Percentiles rank a stretch among this genome's conserved stretches.
These are phyloP conservation scores for Willowsia nigromaculata DNA, from an alignment of 2,888 invertebrate genomes.

Conservation along the genomic window DNA sequence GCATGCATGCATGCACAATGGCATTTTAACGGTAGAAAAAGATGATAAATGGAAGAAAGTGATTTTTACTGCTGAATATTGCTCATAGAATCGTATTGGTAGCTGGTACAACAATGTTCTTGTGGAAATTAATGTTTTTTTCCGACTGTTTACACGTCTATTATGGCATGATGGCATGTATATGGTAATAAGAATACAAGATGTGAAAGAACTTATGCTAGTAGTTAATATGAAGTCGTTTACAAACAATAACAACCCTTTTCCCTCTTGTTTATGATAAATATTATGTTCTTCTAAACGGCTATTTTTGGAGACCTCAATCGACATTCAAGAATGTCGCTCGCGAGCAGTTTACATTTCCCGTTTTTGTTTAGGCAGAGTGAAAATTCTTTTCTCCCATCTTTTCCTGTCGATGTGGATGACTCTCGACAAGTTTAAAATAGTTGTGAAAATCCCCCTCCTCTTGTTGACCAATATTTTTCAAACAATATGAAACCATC, in stretches of 20 bases:
- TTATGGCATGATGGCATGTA: background rate
- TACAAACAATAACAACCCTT: constrained; percentile 33
- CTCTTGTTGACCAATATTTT: constrained; percentile 69
- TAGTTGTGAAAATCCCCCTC: constrained; percentile 11
- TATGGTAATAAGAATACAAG: background rate
- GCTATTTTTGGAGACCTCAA: background rate
- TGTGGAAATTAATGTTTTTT: background rate
- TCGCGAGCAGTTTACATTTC: background rate
- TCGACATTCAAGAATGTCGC: background rate
- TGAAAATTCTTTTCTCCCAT: background rate
- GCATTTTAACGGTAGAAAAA: background rate
- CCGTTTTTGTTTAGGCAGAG: background rate
- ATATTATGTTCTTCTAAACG: background rate
- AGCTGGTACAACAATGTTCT: background rate
- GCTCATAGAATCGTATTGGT: constrained; percentile 9
- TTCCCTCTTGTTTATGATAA: background rate
- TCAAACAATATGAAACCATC: constrained; percentile 34
- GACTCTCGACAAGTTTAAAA: constrained; percentile 57
- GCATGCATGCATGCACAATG: background rate
- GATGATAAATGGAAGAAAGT: constrained; percentile 58
- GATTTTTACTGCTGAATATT: constrained; percentile 60
- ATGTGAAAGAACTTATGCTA: background rate
- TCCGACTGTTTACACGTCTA: background rate
- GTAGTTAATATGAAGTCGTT: background rate
- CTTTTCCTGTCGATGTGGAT: background rate